Percentiles rank a stretch among this genome's conserved stretches.
These are phyloP conservation scores for Cantharis rufa DNA, from an alignment of 2,888 invertebrate species.

Conservation along the genomic window DNA sequence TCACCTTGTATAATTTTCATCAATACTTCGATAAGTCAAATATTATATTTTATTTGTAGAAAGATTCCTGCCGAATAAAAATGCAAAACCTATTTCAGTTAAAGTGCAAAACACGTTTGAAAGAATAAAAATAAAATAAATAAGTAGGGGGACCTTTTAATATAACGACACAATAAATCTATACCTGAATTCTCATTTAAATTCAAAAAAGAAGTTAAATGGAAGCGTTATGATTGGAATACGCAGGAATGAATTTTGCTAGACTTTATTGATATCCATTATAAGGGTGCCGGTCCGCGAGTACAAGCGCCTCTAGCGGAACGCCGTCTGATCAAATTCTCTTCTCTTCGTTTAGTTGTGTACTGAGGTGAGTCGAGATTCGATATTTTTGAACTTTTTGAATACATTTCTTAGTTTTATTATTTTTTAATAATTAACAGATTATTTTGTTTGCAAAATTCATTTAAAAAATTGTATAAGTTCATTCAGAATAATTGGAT, in stretches of 20 bases:
- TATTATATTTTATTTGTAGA: not conserved
- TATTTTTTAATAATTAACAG: not conserved
- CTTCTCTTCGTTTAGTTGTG: not conserved
- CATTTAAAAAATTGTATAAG: not conserved
- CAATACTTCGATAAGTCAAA: not conserved
- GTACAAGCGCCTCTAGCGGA: not conserved
- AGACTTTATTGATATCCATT: not conserved
- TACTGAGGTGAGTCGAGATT: not conserved
- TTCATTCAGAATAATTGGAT: not conserved
- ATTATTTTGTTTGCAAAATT: not conserved
- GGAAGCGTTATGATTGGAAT: not conserved
- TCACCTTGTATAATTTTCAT: not conserved
- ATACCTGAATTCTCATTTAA: constrained; percentile 3
- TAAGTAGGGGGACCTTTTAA: not conserved
- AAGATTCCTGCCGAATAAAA: not conserved
- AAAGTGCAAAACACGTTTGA: not conserved
- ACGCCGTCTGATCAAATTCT: not conserved
- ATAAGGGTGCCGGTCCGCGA: not conserved
- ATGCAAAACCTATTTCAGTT: not conserved
- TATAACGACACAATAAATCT: not conserved
- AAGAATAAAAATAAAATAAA: not conserved
- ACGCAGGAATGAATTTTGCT: not conserved
- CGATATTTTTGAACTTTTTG: not conserved
- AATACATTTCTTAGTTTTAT: not conserved
- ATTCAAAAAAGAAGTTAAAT: not conserved